A percentile compares a stretch with the other conserved stretches of the same genome.
Conservation (phyloP, 1,140 invertebrate genomes). For the Drosophila aff. region DNA sequence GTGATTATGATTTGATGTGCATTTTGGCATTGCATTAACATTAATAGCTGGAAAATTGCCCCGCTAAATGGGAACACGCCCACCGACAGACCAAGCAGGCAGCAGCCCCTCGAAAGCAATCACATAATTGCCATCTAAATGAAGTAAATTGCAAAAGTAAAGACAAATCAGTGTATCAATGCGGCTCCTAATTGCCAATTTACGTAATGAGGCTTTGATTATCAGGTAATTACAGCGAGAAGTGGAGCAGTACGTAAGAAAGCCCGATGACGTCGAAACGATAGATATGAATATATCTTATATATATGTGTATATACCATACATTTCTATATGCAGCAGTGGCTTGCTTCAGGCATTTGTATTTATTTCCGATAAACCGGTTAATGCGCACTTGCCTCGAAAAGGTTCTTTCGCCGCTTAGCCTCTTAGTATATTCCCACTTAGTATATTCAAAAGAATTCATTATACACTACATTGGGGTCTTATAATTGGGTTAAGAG, state of each 20-base stretch:
- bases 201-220: conserved; percentile 56
- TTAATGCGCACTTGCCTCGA: conserved; percentile 51
- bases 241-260: conserved; percentile 57
- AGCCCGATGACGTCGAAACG: conserved; percentile 53
- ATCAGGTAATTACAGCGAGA: conserved; percentile 49
- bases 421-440: conserved; percentile 31
- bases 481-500: neutral
- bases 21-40: conserved; percentile 61
- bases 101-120: conserved; percentile 28
- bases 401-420: conserved; percentile 34
- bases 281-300: conserved; percentile 30
- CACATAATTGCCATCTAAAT: conserved; percentile 68
- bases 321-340: conserved; percentile 2
- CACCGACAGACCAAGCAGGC: conserved; percentile 23
- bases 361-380: conserved; percentile 56
- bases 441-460: conserved; percentile 49
- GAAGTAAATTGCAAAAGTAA: conserved; percentile 52
- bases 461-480: neutral
- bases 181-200: conserved; percentile 63
- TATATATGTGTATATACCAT: neutral
- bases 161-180: conserved; percentile 46
- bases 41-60: conserved; percentile 48
- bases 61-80: conserved; percentile 62
- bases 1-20: conserved; percentile 45
- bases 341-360: neutral